phyloP scores from a whole-genome alignment of 92 coral and sea anemone genomes.

The Epizoanthus fatuus region DNA sequence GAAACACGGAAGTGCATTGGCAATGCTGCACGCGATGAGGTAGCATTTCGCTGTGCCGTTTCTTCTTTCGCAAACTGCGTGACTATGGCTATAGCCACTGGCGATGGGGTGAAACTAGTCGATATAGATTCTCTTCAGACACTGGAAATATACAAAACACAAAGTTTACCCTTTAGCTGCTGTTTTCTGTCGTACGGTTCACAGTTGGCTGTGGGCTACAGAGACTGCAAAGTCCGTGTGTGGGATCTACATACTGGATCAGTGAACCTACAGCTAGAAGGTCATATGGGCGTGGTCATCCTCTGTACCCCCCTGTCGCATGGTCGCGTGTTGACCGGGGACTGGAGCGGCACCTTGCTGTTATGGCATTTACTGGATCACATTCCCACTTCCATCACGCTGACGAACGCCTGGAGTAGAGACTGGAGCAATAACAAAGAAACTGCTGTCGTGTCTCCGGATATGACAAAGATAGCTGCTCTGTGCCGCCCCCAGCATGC shows the following conservation, averaged over 20 bases:
- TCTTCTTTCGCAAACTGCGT: not conserved
- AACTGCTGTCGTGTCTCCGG: constrained; percentile 26
- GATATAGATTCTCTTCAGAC: constrained; percentile 16
- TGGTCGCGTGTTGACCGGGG: constrained; percentile 23
- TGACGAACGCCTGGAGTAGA: constrained; percentile 14
- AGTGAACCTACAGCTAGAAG: not conserved
- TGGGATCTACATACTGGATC: constrained; percentile 27
- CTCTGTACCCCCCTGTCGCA: constrained; percentile 2
- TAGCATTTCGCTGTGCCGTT: constrained; percentile 16
- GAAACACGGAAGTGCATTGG: constrained; percentile 3
- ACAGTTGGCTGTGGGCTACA: constrained; percentile 40
- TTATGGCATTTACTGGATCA: constrained; percentile 19
- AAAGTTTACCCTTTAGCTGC: not conserved
- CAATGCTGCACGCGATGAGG: not conserved
- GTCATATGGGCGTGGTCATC: not conserved
- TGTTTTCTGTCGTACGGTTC: constrained; percentile 23
- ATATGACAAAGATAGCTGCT: constrained; percentile 20
- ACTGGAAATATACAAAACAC: not conserved
- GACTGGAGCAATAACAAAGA: constrained; percentile 24
- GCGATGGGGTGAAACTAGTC: constrained; percentile 3
- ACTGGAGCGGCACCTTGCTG: constrained; percentile 25
- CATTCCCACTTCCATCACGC: not conserved
- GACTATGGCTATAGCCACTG: constrained; percentile 5
- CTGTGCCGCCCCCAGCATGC: not conserved
- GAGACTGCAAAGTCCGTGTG: constrained; percentile 15